Evolutionary conservation across 2,888 invertebrate species (phyloP), one percentile per base, ranked within the genome.

Genomic region (Drosophila picticornis): DNA sequence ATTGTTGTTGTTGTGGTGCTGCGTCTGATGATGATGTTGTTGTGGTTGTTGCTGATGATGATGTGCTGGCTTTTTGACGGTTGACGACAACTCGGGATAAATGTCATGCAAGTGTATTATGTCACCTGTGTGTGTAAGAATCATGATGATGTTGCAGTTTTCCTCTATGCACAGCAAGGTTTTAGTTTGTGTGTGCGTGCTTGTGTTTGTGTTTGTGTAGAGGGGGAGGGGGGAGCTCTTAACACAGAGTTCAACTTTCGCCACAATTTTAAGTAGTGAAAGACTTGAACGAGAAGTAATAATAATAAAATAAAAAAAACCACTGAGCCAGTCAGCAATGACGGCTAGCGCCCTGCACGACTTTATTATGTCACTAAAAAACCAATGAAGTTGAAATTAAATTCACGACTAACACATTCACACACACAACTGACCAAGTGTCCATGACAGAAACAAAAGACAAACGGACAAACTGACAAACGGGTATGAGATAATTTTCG

Each of bases 91-190:
- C 70, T 92, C 93, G 73, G 93, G 93, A 83, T 93, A 93, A 72
- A 93, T 93, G 83, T 93, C 93, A 85, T 93, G 92, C 89, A 93
- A 92, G 86, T 93, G 93, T 81, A 93, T 93, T 91, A 93, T 93
- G 88, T 93, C 93, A 92, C 93, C 93, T 93, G 92, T 88, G 90
- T 88, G 84, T 88, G 87, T 86, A 73, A 80, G 80, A 84, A 83
- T 77, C 52, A 72, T 72, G 76, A 79, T 83, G 81, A 84, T 79
- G 69, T 80, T 67, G 80, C 82, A 76, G 64, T 73, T 80, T 74
- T 80, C 72, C 79, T 72, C 56, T 57, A 56, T 72, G 46, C 61
- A 69, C 66, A 62, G 36, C 46, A 60, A 55, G 58, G 32, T 32
- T 51, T 63, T 31, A 43, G 22, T 25, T 25, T 51, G 27, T 40